Base-by-base conservation (phyloP, 2,888 invertebrate species). In the Cacoxenus indagator region DNA sequence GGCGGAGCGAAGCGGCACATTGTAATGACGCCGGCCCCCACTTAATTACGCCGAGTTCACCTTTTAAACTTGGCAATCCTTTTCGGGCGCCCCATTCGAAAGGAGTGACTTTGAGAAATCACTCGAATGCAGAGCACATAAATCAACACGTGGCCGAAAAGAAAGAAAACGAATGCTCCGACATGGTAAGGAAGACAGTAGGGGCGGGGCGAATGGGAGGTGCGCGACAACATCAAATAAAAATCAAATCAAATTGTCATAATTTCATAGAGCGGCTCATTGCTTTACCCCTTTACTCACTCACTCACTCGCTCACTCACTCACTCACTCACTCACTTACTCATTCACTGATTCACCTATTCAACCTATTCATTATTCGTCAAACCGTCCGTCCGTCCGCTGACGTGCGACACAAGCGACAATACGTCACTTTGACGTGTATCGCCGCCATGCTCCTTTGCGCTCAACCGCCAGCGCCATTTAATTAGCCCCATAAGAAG, bases 161-260 rank as follows among this genome's bases (percentile, higher is more conserved):
- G 51, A 51, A 2, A 17, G 8, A 2, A 11, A 24, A 24, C 24
- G 8, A 19, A 54, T 11, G 11, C n/a, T 43, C 14, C n/a, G 45
- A 43, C n/a, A 43, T n/a, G 19, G 51, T 51, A 51, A 51, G 8
- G n/a, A 9, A 1, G n/a, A 19, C 24, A 26, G 14, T 2, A 14
- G n/a, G 55, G 55, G 9, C 3, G 17, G 51, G 22, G 17, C 14
- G 19, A 26, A 55, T 43, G 17, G 17, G 29, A 3, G 31, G 2
- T 22, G 29, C 17, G 59, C n/a, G 31, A 6, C 14, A 78, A 82
- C 78, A 76, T 77, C 83, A 83, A 85, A 84, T 84, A 82, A 77
- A 83, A 78, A 79, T 82, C 82, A 84, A 83, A 85, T 85, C 82
- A 84, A 83, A 85, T 78, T 83, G 83, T 84, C 85, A 85, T 85